Evolutionary conservation across 2,888 invertebrate genomes (phyloP).

Genomic region (Carcina quercana): DNA sequence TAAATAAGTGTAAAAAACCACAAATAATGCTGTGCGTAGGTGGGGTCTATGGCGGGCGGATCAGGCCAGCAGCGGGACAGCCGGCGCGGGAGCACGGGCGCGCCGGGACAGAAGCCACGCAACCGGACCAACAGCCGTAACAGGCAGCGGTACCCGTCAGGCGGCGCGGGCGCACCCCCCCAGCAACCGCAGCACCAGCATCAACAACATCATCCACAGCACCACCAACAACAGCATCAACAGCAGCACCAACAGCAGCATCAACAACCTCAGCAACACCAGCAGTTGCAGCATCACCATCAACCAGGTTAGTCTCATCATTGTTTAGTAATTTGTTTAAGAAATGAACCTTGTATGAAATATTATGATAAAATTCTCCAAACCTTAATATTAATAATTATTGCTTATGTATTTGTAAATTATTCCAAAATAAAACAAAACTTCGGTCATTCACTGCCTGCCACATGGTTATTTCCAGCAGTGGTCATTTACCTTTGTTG

Average conservation of each 20-base stretch:
- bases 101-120: slow-evolving; percentile 28
- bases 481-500: no score
- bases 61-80: slow-evolving; percentile 49
- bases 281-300: slow-evolving; percentile 27
- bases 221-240: slow-evolving; percentile 32
- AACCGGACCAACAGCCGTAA: slow-evolving; percentile 44
- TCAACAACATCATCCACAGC: slow-evolving; percentile 30
- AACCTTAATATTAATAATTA: no score
- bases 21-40: slow-evolving; percentile 35
- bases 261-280: slow-evolving; percentile 40
- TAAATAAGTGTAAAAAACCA: no score
- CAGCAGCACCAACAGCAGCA: slow-evolving; percentile 44
- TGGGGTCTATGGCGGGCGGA: slow-evolving; percentile 42
- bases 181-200: slow-evolving; percentile 31
- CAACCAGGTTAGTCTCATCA: no score
- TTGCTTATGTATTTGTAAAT: no score
- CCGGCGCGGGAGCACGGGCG: slow-evolving; percentile 44
- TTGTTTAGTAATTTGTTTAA: not conserved
- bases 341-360: no score
- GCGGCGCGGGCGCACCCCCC: slow-evolving; percentile 28
- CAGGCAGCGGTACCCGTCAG: slow-evolving; percentile 45
- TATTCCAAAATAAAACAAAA: no score
- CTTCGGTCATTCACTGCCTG: no score
- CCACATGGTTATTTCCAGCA: no score
- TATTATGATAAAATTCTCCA: no score